Conservation (phyloP, 2,797 vertebrate species). For the Coranthus polyacanthus region DNA sequence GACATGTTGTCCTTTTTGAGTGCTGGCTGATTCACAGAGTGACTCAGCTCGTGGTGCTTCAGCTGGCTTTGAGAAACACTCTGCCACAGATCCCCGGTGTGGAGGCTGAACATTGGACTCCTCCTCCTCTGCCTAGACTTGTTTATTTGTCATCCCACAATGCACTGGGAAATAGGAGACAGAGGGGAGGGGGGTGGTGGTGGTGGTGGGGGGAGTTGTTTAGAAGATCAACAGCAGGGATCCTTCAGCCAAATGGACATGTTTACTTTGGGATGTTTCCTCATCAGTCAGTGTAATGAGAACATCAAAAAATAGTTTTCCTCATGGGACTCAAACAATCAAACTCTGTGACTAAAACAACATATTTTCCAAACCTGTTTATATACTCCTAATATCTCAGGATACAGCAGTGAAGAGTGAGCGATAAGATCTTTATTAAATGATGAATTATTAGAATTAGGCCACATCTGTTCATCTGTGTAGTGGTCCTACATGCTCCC, state of each 20-base stretch:
- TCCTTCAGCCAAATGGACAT: slow-evolving; percentile 72
- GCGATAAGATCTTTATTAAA: slow-evolving; percentile 24
- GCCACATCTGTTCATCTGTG: slow-evolving; percentile 5
- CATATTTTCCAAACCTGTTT: slow-evolving; percentile 6
- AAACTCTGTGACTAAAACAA: slow-evolving; percentile 7
- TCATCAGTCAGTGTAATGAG: slow-evolving; percentile 64
- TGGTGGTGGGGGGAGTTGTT: slow-evolving; percentile 30
- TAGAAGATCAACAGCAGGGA: slow-evolving; percentile 71
- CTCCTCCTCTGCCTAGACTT: slow-evolving; percentile 67
- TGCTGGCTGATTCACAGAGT: slow-evolving; percentile 56
- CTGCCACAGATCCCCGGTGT: slow-evolving; percentile 55
- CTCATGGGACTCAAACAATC: slow-evolving; percentile 25
- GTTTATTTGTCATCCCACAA: slow-evolving; percentile 77
- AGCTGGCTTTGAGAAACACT: slow-evolving; percentile 63
- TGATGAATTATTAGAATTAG: slow-evolving; percentile 7
- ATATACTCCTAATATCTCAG: neutral
- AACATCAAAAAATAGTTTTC: slow-evolving; percentile 31
- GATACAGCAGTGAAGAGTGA: slow-evolving; percentile 5
- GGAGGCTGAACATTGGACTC: slow-evolving; percentile 68
- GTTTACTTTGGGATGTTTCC: slow-evolving; percentile 72
- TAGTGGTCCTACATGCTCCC: slow-evolving; percentile 1
- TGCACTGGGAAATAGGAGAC: slow-evolving; percentile 65
- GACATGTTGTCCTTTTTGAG: slow-evolving; percentile 38
- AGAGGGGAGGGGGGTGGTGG: slow-evolving; percentile 1
- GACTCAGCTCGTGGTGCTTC: slow-evolving; percentile 76